phyloP scores from a whole-genome alignment of 1,140 invertebrate species.

The Paraescarpia echinospica region DNA sequence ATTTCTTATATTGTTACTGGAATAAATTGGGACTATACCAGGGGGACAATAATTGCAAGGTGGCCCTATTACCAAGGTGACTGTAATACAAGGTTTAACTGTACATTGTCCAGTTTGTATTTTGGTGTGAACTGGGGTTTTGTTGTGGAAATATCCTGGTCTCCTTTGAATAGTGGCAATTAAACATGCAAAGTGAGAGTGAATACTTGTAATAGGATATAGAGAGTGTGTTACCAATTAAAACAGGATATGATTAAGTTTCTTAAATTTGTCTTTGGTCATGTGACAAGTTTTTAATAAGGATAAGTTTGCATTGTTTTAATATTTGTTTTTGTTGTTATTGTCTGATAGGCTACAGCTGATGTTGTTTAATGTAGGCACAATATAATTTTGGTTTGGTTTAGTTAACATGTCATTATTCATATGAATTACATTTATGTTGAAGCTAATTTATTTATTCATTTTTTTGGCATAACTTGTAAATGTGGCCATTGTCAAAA shows the following conservation, averaged over 20 bases:
- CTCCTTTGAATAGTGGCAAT: background rate
- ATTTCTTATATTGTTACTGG: background rate
- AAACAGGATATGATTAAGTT: too few relatives aligned
- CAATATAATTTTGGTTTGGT: background rate
- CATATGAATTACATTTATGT: background rate
- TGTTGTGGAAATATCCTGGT: background rate
- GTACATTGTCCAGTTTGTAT: too few relatives aligned
- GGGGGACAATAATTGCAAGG: too few relatives aligned
- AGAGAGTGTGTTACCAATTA: too few relatives aligned
- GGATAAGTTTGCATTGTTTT: background rate
- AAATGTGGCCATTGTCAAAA: too few relatives aligned
- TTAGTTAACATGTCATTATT: background rate
- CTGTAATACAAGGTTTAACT: too few relatives aligned
- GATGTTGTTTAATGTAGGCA: background rate
- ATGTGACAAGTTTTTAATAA: background rate
- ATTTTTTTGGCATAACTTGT: too few relatives aligned
- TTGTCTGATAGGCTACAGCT: background rate
- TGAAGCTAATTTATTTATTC: background rate
- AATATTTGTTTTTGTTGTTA: background rate
- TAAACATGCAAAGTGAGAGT: background rate
- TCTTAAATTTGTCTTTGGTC: background rate
- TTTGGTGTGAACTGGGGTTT: too few relatives aligned
- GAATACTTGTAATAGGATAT: too few relatives aligned
- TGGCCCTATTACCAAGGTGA: too few relatives aligned
- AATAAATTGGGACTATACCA: too few relatives aligned